Base-by-base conservation (phyloP, 2,888 invertebrate species). In the Cabera pusaria region DNA sequence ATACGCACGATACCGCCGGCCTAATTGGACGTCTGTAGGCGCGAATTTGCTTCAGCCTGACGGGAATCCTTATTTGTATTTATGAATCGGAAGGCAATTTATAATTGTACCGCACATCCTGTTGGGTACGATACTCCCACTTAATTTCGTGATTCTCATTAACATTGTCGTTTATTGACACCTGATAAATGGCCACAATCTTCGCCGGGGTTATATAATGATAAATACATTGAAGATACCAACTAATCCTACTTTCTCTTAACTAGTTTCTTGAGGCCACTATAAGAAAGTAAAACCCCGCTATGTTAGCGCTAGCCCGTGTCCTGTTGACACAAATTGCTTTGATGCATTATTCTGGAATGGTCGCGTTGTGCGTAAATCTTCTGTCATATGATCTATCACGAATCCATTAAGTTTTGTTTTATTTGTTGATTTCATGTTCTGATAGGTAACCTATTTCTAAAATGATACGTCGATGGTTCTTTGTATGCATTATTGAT, bases 221-320 rank as follows among this genome's bases (percentile, higher is more conserved):
- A 76, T 79, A 79, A 78, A 78, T 70, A 62, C 64, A 69, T 56
- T 64, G 70, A 75, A 78, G 74, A 80, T 76, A 78, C 74, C 79
- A 75, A 74, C 77, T 73, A 75, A 82, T 80, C 82, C 84, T 83
- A 88, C 85, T 87, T 88, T 87, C 86, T 85, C 87, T 81, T 78
- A 82, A 84, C 84, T 84, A 79, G 82, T 84, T 85, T 85, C 78
- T 81, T 78, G 78, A 74, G 81, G 85, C 82, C 78, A 79, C 75
- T 74, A 71, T 70, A 83, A 82, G 88, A 88, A 88, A 88, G 87
- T 87, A 87, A 87, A 88, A 87, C 84, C 77, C 84, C 83, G 83
- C 85, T 83, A 83, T 78, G 81, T 77, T 71, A 62, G 75, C 73
- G 78, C 77, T 77, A 75, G 77, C 76, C 72, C 70, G 82, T 79